Percentiles rank a stretch among this genome's conserved stretches.
These are phyloP conservation scores for Zingel zingel DNA, from an alignment of 2,113 vertebrate genomes.

Conservation along the genomic window DNA sequence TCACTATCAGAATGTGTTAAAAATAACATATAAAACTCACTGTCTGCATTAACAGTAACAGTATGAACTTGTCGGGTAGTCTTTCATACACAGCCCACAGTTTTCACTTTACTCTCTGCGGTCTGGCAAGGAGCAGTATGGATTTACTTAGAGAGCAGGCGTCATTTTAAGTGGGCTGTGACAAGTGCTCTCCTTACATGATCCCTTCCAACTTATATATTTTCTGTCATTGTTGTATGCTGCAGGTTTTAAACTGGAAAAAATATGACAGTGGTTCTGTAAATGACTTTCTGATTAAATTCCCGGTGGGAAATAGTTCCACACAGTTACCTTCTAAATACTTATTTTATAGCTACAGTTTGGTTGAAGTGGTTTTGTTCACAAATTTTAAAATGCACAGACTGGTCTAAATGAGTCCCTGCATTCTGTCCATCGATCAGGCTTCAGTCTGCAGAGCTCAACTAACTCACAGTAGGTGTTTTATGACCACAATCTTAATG, in stretches of 20 bases:
- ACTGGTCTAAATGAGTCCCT: neutral
- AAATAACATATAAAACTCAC: constrained; percentile 1
- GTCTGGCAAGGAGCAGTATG: neutral
- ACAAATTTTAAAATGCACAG: neutral
- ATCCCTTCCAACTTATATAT: neutral
- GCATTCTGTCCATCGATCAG: neutral
- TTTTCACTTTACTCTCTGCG: neutral
- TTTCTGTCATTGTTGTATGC: neutral
- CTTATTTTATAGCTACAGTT: neutral
- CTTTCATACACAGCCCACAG: neutral
- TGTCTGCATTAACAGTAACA: neutral
- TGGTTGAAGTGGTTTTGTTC: neutral
- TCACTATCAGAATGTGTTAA: constrained; percentile 3
- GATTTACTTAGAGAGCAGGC: constrained; percentile 4
- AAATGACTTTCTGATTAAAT: constrained; percentile 10
- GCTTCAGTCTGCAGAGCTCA: neutral
- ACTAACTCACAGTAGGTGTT: neutral
- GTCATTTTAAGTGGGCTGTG: neutral
- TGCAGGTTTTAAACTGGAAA: neutral
- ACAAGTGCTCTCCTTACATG: neutral
- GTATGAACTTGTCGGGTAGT: neutral
- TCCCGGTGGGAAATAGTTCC: neutral
- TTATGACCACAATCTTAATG: neutral
- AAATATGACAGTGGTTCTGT: neutral
- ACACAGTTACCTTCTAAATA: neutral